Base-by-base conservation (phyloP, 2,888 invertebrate species). In the Caenorhabditis sp. region DNA sequence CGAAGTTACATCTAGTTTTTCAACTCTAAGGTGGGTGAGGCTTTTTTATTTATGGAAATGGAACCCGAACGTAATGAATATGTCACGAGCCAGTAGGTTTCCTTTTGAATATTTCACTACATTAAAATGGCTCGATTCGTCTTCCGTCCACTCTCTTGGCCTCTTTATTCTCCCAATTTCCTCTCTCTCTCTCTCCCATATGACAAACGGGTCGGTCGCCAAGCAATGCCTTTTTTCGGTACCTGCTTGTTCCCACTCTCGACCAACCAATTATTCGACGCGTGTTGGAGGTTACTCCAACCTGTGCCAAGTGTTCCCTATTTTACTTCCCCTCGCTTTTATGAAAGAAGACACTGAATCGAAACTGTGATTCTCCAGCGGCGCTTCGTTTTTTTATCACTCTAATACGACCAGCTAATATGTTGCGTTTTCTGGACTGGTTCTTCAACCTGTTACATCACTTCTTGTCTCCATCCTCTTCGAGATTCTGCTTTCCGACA, bases 201-300 rank as follows among this genome's bases (percentile, higher is more conserved):
- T 68, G 68, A 68, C 68, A 68, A 68, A 68, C 59, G 59, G 70
- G 70, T 53, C n/a, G n/a, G n/a, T n/a, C 58, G 68, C 43, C 68
- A 68, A 32, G 65, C 65, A 58, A 70, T 70, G 70, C 52, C 70
- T 70, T 70, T 66, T 74, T 62, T 66, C 35, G 75, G 75, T 68
- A 62, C 68, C 75, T 68, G 68, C 75, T 62, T 75, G 75, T 75
- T 75, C 75, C 70, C 35, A 75, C 50, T 73, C 65, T 73, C 59
- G 65, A 50, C 48, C 56, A 58, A 56, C 61, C 66, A 75, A 75
- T 75, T 75, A 75, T 74, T 72, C 63, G 50, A 63, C 58, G 65
- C 65, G 30, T 73, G 45, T 65, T 73, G 45, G 65, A 73, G 73
- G 73, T 73, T 73, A 73, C 65, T 58, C 52, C 30, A 30, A 46